Conservation (phyloP, 2,797 vertebrate genomes). For the Notolabrus celidotus region DNA sequence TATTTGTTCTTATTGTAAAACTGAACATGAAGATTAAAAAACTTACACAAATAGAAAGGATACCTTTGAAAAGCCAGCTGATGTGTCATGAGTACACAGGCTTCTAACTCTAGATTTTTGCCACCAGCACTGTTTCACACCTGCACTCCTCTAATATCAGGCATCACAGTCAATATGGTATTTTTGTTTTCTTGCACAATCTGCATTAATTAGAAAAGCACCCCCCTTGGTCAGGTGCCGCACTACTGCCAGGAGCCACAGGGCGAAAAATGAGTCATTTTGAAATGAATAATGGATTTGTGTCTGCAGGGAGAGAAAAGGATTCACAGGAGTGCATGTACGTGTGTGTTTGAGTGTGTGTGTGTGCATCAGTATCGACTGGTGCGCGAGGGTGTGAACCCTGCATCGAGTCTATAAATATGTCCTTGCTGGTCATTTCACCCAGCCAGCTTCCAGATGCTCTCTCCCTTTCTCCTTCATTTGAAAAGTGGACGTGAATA, state of each 20-base stretch:
- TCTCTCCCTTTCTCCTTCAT: constrained; percentile 44
- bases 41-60: not conserved
- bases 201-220: constrained; percentile 84
- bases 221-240: constrained; percentile 75
- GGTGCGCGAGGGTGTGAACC: constrained; percentile 42
- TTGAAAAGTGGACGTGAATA: constrained; percentile 67
- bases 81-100: constrained; percentile 25
- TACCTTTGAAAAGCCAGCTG: not conserved
- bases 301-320: constrained; percentile 75
- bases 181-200: constrained; percentile 78
- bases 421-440: constrained; percentile 71
- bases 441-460: constrained; percentile 57
- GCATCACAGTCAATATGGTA: constrained; percentile 77
- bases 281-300: constrained; percentile 86
- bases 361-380: constrained; percentile 26
- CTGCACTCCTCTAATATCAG: constrained; percentile 61
- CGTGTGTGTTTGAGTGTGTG: constrained; percentile 34
- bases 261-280: constrained; percentile 85
- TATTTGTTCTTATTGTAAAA: constrained; percentile 30
- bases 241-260: constrained; percentile 76
- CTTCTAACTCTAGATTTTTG: constrained; percentile 40
- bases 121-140: constrained; percentile 64
- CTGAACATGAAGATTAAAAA: constrained; percentile 12
- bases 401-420: constrained; percentile 75
- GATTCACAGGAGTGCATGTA: constrained; percentile 62